phyloP scores from a whole-genome alignment of 2,113 vertebrate species.

The Myodes glareolus region DNA sequence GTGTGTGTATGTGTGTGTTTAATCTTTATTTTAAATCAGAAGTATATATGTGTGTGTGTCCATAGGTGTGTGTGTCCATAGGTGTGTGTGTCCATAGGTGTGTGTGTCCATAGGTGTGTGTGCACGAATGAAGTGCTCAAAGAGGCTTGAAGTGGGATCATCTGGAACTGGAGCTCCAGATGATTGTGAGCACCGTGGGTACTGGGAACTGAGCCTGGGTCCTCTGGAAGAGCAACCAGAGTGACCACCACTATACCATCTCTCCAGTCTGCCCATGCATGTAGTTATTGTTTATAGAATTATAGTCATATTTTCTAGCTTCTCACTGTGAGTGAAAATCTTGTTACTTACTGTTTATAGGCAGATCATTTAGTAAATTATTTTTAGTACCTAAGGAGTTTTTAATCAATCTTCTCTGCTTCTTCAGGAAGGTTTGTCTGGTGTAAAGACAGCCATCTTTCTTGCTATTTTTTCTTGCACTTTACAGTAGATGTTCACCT shows the following conservation, averaged over 20 bases:
- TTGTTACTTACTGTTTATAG: not conserved
- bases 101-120: not conserved
- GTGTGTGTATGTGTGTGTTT: not conserved
- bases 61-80: too few species aligned
- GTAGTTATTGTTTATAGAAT: not conserved
- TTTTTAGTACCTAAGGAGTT: not conserved
- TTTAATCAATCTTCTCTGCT: not conserved
- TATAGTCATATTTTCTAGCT: not conserved
- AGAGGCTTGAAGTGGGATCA: not conserved
- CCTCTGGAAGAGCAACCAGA: not conserved
- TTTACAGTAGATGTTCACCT: not conserved
- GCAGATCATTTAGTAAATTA: not conserved
- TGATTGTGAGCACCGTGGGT: not conserved
- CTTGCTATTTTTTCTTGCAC: not conserved
- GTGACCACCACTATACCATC: not conserved
- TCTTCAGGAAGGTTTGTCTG: not conserved
- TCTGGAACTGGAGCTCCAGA: not conserved
- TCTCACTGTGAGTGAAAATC: not conserved
- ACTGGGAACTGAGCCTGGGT: not conserved
- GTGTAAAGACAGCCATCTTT: not conserved
- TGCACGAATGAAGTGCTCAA: not conserved
- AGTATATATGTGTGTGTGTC: too few species aligned
- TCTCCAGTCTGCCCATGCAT: not conserved
- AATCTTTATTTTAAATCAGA: not conserved
- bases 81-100: not conserved